These are phyloP conservation scores for Thamnaconus septentrionalis DNA, from an alignment of 2,113 vertebrate genomes.

Conservation along the genomic window DNA sequence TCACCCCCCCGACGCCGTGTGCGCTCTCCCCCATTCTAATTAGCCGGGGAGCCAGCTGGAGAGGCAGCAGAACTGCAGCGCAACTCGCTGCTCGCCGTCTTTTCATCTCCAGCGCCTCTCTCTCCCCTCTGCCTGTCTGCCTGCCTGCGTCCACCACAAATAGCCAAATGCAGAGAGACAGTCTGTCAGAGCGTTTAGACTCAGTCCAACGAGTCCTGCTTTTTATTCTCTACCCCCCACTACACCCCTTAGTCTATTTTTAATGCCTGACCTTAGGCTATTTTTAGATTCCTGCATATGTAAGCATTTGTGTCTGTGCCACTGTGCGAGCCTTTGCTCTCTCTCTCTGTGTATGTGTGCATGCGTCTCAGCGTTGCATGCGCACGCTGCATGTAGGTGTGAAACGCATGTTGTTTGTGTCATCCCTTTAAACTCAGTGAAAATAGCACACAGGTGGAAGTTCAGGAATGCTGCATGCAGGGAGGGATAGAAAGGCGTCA, in stretches of 20 bases:
- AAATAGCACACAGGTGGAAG: constrained; percentile 53
- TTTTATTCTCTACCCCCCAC: constrained; percentile 46
- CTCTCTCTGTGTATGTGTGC: constrained; percentile 3
- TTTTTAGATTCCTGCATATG: constrained; percentile 74
- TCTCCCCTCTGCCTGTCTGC: constrained; percentile 36
- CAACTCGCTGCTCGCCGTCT: constrained; percentile 53
- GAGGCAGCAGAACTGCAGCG: constrained; percentile 63
- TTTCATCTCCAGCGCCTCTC: constrained; percentile 60
- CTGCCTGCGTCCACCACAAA: constrained; percentile 61
- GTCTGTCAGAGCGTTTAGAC: constrained; percentile 72
- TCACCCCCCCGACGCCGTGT: neutral
- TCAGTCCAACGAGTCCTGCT: constrained; percentile 58
- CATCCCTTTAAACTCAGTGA: constrained; percentile 40
- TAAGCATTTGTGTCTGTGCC: constrained; percentile 52
- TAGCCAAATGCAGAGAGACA: constrained; percentile 70
- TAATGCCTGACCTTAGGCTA: constrained; percentile 61
- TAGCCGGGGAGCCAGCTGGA: constrained; percentile 66
- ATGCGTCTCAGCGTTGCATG: constrained; percentile 2
- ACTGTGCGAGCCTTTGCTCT: constrained; percentile 7
- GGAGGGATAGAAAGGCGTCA: constrained; percentile 23
- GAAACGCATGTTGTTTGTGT: constrained; percentile 45
- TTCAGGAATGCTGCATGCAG: constrained; percentile 26
- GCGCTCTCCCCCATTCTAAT: constrained; percentile 67
- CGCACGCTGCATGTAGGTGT: constrained; percentile 45
- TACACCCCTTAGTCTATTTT: constrained; percentile 66